Conservation (phyloP, 2,888 invertebrate species). For the Molanna angustata region DNA sequence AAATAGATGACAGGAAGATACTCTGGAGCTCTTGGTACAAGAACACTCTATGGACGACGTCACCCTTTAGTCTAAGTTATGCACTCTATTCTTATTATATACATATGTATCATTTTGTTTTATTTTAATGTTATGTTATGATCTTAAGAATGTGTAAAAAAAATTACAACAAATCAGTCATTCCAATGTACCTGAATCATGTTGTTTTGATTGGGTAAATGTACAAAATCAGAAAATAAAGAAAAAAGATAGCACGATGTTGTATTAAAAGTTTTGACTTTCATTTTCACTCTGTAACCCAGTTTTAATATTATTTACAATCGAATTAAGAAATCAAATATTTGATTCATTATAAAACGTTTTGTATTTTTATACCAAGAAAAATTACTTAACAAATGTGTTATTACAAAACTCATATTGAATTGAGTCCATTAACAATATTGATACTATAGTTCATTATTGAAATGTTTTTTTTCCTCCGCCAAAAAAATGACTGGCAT, state of each 20-base stretch:
- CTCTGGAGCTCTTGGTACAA: constrained; percentile 34
- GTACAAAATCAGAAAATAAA: neutral
- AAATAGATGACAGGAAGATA: constrained; percentile 40
- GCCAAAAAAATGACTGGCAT: too few species aligned
- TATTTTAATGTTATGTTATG: constrained; percentile 18
- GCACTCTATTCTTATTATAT: constrained; percentile 22
- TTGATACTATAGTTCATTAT: too few species aligned
- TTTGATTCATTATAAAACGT: too few species aligned
- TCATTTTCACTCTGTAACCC: too few species aligned
- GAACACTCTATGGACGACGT: constrained; percentile 15
- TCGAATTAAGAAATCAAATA: too few species aligned
- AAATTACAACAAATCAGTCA: constrained; percentile 20
- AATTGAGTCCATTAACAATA: too few species aligned
- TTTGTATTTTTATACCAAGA: too few species aligned
- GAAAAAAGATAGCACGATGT: neutral
- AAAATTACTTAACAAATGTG: too few species aligned
- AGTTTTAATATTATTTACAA: too few species aligned
- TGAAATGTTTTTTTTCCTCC: too few species aligned
- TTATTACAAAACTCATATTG: too few species aligned
- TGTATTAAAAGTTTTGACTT: too few species aligned
- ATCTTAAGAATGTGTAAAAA: constrained; percentile 11
- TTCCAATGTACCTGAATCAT: constrained; percentile 26
- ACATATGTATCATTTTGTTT: constrained; percentile 16
- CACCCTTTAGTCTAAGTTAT: constrained; percentile 27
- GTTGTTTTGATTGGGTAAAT: constrained; percentile 2